Evolutionary conservation across 1,140 invertebrate species (phyloP), one percentile per base, ranked within the genome.

Genomic region (Lycorma delicatula): DNA sequence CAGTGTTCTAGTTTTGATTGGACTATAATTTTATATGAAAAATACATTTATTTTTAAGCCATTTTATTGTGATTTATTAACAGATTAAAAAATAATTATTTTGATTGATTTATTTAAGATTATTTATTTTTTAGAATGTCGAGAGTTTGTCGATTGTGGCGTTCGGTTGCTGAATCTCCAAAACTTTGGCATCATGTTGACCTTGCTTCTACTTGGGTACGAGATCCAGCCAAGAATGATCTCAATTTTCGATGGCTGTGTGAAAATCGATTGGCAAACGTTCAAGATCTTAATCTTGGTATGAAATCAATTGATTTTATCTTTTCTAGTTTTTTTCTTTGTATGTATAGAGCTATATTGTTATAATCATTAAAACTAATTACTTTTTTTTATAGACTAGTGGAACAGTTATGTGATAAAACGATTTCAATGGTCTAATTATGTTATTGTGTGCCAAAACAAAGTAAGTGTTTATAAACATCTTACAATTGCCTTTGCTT

Each of bases 181-280:
- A 71, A 76, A 27, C 70, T 92, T 18, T 92, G 89, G 89, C 79
- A 78, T 56, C 82, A 80, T 65, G 79, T 89, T 61, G 88, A 92
- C 69, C 73, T 91, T 64, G 70, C 75, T 7, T 79, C 79, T 55
- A 81, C 82, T 60, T 83, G 82, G 72, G 82, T 88, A 16, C 82
- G 81, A 64, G 81, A 86, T 58, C 82, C 80, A 66, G 82, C 80
- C 65, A 82, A 84, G 70, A 75, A 71, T 53, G 82, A 85, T 68
- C 75, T 83, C 41, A 83, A 82, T 66, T 75, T 92, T 9, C 77
- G 83, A 53, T 87, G 84, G 82, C 77, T 92, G 27, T 79, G 87
- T 58, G 79, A 87, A 68, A 83, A 87, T 72, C 77, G 86, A 63
- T 76, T 90, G 31, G 73, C 78, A 22, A 73, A 78, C 61, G 87